phyloP scores from a whole-genome alignment of 1,140 invertebrate species.

The Helicoverpa armigera region DNA sequence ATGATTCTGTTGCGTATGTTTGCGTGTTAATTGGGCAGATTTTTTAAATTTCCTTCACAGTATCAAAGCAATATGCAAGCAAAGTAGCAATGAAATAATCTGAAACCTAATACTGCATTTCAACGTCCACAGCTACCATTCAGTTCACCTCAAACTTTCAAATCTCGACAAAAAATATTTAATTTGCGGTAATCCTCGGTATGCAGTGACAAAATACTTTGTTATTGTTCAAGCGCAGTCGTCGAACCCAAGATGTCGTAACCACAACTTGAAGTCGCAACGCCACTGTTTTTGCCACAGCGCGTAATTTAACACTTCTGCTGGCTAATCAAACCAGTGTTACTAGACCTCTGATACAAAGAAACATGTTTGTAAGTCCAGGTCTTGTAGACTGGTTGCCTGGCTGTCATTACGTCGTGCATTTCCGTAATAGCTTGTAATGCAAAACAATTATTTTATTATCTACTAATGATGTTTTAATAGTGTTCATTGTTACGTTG shows the following conservation, averaged over 20 bases:
- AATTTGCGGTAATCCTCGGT: slow-evolving; percentile 39
- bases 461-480: slow-evolving; percentile 10
- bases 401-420: slow-evolving; percentile 16
- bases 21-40: too few relatives aligned
- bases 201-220: slow-evolving; percentile 45
- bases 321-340: slow-evolving; percentile 36
- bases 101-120: not conserved
- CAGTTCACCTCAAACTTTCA: slow-evolving; percentile 16
- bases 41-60: too few relatives aligned
- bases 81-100: not conserved
- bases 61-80: too few relatives aligned
- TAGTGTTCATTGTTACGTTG: not conserved
- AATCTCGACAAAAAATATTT: slow-evolving; percentile 10
- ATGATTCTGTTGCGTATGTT: too few relatives aligned
- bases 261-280: slow-evolving; percentile 54
- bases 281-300: slow-evolving; percentile 48
- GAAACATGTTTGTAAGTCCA: not conserved
- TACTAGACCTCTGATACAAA: not conserved
- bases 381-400: slow-evolving; percentile 25
- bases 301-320: slow-evolving; percentile 46
- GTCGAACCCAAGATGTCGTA: slow-evolving; percentile 54
- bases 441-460: slow-evolving; percentile 40
- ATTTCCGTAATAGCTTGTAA: slow-evolving; percentile 45
- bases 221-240: slow-evolving; percentile 49
- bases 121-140: not conserved